phyloP scores from a whole-genome alignment of 2,113 vertebrate genomes.

The Barbus barbus region DNA sequence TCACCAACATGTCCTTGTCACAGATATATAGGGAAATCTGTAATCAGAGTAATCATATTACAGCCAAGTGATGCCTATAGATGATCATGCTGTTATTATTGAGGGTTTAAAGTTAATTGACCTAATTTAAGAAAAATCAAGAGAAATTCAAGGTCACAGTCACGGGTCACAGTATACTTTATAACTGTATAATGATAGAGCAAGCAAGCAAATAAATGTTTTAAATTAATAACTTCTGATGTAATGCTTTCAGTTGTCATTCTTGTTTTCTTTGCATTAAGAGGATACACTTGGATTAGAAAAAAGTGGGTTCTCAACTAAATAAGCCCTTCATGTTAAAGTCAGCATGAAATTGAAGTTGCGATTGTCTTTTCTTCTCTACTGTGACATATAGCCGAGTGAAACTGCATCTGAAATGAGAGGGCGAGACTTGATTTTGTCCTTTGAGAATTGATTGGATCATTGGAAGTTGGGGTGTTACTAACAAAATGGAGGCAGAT shows the following conservation, averaged over 20 bases:
- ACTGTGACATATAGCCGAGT: no score
- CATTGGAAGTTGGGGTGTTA: no score
- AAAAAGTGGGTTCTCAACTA: neutral
- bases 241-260: neutral
- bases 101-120: neutral
- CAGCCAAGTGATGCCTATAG: neutral
- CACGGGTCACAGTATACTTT: neutral
- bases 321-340: neutral
- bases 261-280: neutral
- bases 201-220: neutral
- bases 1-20: neutral
- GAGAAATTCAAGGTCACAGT: neutral
- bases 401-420: no score
- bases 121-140: neutral
- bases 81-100: neutral
- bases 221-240: no score
- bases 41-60: neutral
- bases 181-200: neutral
- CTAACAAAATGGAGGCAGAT: no score
- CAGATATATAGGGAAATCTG: neutral
- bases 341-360: no score
- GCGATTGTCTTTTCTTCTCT: no score
- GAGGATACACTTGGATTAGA: neutral
- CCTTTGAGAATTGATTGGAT: no score
- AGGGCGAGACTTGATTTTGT: no score